These are phyloP conservation scores for Polymixis flavicincta DNA, from an alignment of 2,888 invertebrate species.

Conservation along the genomic window DNA sequence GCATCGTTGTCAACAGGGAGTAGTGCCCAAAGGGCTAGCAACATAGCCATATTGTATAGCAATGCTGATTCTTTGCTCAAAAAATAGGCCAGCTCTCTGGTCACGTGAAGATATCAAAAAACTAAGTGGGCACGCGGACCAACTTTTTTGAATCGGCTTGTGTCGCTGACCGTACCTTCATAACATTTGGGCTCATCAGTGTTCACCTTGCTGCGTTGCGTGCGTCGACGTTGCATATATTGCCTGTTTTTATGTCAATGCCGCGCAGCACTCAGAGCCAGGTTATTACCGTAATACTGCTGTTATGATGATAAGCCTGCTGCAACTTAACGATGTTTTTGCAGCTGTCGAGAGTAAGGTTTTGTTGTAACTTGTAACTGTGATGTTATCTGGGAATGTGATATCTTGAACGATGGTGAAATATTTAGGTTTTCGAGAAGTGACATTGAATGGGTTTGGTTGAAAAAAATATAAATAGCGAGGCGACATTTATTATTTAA, in stretches of 20 bases:
- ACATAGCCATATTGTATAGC: too few species aligned
- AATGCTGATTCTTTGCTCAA: too few species aligned
- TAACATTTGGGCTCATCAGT: constrained; percentile 40
- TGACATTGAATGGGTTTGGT: neutral
- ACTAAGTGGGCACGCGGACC: too few species aligned
- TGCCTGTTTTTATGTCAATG: constrained; percentile 57
- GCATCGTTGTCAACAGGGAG: too few species aligned
- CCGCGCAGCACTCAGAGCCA: constrained; percentile 16
- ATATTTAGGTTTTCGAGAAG: neutral
- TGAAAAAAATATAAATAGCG: neutral
- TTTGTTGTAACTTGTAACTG: neutral
- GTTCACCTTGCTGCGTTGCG: constrained; percentile 36
- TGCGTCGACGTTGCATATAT: constrained; percentile 7
- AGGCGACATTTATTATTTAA: too few species aligned
- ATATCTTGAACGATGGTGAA: neutral
- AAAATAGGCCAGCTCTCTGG: too few species aligned
- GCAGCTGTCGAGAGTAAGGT: constrained; percentile 1
- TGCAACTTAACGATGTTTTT: constrained; percentile 32
- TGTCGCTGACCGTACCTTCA: neutral
- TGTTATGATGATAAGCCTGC: constrained; percentile 43
- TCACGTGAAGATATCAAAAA: too few species aligned
- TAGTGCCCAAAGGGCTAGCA: too few species aligned
- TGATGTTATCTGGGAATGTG: neutral
- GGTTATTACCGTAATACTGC: constrained; percentile 36
- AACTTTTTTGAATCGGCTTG: neutral